Evolutionary conservation across 1,140 invertebrate species (phyloP).

Genomic region (Diorhabda sublineata): DNA sequence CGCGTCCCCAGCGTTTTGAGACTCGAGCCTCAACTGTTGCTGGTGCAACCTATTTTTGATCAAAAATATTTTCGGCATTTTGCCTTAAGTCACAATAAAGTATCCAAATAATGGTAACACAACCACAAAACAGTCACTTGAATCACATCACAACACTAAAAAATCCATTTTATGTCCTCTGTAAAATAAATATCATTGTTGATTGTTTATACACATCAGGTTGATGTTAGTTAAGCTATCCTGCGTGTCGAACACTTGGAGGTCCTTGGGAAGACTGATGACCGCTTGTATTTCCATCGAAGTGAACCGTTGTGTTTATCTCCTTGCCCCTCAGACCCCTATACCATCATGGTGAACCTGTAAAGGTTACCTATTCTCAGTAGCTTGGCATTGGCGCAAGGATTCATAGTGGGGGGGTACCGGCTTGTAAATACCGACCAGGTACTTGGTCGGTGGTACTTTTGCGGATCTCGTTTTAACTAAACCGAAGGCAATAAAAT

Average conservation of each 20-base stretch:
- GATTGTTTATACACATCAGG: conserved; percentile 6
- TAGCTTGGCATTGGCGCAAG: conserved; percentile 29
- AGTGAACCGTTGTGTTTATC: conserved; percentile 43
- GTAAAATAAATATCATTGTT: not conserved
- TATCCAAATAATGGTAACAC: conserved; percentile 5
- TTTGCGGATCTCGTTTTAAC: too few species aligned
- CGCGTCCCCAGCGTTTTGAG: conserved; percentile 58
- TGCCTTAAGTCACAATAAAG: conserved; percentile 29
- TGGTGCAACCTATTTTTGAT: conserved; percentile 84
- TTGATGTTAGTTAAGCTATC: not conserved
- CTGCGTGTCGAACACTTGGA: conserved; percentile 25
- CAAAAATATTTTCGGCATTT: conserved; percentile 86
- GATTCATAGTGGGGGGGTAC: conserved; percentile 6
- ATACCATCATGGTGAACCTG: conserved; percentile 33
- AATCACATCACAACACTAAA: conserved; percentile 13
- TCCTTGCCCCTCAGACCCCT: conserved; percentile 26
- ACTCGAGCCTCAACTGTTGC: conserved; percentile 78
- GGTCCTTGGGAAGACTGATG: conserved; percentile 45
- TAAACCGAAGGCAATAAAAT: too few species aligned
- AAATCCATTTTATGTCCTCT: conserved; percentile 5
- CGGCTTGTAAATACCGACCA: not conserved
- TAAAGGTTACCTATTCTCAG: conserved; percentile 42
- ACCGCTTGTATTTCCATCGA: conserved; percentile 40
- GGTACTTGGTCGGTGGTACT: not conserved
- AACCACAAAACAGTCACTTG: conserved; percentile 9